Base-by-base conservation (phyloP, 37 sponge, comb jelly and placozoan species). In the Corticium candelabrum region DNA sequence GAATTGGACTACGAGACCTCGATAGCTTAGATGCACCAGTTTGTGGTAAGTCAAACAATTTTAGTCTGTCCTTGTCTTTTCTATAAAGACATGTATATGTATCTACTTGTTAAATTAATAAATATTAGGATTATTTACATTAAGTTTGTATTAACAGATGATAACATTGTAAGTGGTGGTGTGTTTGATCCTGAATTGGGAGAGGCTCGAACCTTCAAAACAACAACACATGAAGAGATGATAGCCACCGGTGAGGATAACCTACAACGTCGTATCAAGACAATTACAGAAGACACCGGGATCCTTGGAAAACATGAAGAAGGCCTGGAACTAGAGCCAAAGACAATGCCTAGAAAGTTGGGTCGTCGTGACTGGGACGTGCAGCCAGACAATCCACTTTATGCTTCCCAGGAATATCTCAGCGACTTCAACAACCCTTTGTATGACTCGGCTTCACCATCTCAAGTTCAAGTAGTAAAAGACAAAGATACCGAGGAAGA, bases 381-480 rank as follows among this genome's bases (percentile, higher is more conserved):
- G 5, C 73, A 70, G 73, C 29, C 7, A 29, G 29, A 70, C 29
- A 70, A 70, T 15, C 73, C 73, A 5, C 73, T 70, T 4, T 70
- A 70, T 32, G 7, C 73, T 7, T 70, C 73, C 4, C 73, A 70
- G 73, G 73, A 70, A 34, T 70, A 70, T 70, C 7, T 70, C 73
- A 70, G 73, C 21, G 73, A 70, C 36, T 70, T 70, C 73, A 70
- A 70, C 31, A 70, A 70, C 36, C 73, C 73, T 29, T 34, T 70
- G 73, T 70, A 29, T 32, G 73, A 70, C 21, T 4, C 73, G 62
- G 21, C 62, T 50, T 21, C 62, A 27, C 62, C 62, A 11, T 50
- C 21, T 50, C 62, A 50, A 21, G 62, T 21, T 50, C 62, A 21
- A 11, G 62, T 21, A 27, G 62, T 11, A 11, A 21, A 27, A 11